Evolutionary conservation across 2,113 vertebrate genomes (phyloP), one percentile per base, ranked within the genome.

Genomic region (Melierax canorus): DNA sequence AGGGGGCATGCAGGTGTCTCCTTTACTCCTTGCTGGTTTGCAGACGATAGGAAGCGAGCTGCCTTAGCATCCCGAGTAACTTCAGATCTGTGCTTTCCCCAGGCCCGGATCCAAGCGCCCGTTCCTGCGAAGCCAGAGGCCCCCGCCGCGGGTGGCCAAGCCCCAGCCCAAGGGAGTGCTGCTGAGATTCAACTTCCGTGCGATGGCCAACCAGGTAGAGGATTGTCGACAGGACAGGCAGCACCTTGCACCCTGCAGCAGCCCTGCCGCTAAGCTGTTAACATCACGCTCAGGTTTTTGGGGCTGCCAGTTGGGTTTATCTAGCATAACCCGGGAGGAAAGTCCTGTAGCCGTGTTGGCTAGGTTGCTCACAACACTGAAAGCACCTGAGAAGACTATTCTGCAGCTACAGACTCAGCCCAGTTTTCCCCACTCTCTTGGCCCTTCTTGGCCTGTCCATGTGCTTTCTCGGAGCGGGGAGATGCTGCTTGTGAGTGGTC

Each of bases 141-240:
- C 83, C 59, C 46, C 46, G 1, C 67, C 56, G 0, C 69, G 73
- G 27, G 32, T 15, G 19, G 27, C 71, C 71, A 86, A 59, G 43
- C 48, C 88, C 36, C 81, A 97, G 69, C 97, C 98, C 66, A 98
- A 87, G 93, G 98, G 98, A 50, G 95, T 98, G 58, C 80, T 88
- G 67, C 86, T 98, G 76, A 96, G 96, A 24, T 98, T 98, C 94
- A 98, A 98, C 88, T 98, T 98, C 91, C 96, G 94, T 3, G 98
- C 96, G 2, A 95, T 97, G 78, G 97, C 95, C 86, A 98, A 98
- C 96, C 98, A 98, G 98, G 98, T 99, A 97, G 95, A 78, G 85
- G 93, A 93, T 30, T 71, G 59, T 56, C 90, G 4, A 80, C 45
- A 1, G 85, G 67, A 82, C 87, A 82, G 69, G 94, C 22, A 4